Evolutionary conservation across 2,888 invertebrate species (phyloP).

Genomic region (Mycalesis mineus): DNA sequence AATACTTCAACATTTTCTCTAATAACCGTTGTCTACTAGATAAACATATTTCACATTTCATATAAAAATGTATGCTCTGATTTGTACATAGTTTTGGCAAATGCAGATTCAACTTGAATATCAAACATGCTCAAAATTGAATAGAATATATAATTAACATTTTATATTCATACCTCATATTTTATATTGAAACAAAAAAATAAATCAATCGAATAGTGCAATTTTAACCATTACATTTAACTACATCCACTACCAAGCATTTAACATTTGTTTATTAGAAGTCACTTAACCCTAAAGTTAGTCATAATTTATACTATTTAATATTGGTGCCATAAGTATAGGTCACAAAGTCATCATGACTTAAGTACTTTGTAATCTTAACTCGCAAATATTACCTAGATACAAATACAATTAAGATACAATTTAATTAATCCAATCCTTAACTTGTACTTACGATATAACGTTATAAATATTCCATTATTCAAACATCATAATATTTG

Average conservation of each 20-base stretch:
- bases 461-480: conserved; percentile 18
- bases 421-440: conserved; percentile 5
- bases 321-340: conserved; percentile 35
- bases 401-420: conserved; percentile 7
- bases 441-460: conserved; percentile 15
- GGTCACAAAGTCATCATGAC: conserved; percentile 26
- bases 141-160: not conserved
- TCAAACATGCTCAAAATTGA: not conserved
- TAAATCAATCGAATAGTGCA: conserved; percentile 5
- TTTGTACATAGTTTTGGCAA: not conserved
- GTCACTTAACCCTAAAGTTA: conserved; percentile 8
- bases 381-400: conserved; percentile 20
- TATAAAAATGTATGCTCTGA: not conserved
- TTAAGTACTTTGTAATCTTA: conserved; percentile 18
- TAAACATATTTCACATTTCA: too few relatives aligned
- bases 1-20: too few relatives aligned
- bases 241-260: conserved; percentile 14
- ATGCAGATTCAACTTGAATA: not conserved
- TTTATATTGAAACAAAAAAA: not conserved
- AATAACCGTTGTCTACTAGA: too few relatives aligned
- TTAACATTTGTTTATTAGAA: conserved; percentile 10
- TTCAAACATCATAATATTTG: conserved; percentile 18
- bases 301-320: conserved; percentile 17
- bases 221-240: conserved; percentile 1
- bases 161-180: not conserved